Evolutionary conservation across 2,113 vertebrate genomes (phyloP).

Genomic region (Picathartes gymnocephalus): DNA sequence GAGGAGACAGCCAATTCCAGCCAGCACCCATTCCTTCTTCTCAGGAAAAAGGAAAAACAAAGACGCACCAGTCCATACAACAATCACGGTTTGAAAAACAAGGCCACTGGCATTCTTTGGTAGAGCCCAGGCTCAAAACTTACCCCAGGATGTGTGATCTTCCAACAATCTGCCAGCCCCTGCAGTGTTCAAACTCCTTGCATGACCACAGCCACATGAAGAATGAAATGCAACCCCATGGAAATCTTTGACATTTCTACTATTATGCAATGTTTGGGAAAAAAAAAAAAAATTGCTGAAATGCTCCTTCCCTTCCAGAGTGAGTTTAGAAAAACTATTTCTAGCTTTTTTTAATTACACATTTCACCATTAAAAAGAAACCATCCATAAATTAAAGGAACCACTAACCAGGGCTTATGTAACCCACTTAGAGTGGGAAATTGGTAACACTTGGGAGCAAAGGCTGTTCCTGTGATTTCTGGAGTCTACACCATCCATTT

Average conservation of each 20-base stretch:
- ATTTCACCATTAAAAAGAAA: constrained; percentile 68
- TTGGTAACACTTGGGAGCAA: constrained; percentile 73
- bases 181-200: constrained; percentile 60
- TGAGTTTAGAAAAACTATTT: constrained; percentile 73
- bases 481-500: constrained; percentile 63
- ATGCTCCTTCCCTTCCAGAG: constrained; percentile 65
- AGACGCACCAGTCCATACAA: background rate
- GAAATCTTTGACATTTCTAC: constrained; percentile 76
- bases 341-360: constrained; percentile 74
- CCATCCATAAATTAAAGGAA: constrained; percentile 54
- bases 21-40: background rate
- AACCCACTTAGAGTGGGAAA: constrained; percentile 76
- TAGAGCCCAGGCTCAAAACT: constrained; percentile 50
- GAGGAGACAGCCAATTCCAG: background rate
- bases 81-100: background rate
- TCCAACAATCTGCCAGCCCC: constrained; percentile 71
- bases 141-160: constrained; percentile 62
- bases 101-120: background rate
- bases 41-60: background rate
- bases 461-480: constrained; percentile 70
- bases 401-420: constrained; percentile 74
- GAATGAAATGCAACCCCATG: constrained; percentile 66
- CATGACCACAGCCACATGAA: constrained; percentile 73
- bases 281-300: constrained; percentile 53
- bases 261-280: constrained; percentile 79